These are phyloP conservation scores for Melinaea menophilus DNA, from an alignment of 2,888 invertebrate species.

Conservation along the genomic window DNA sequence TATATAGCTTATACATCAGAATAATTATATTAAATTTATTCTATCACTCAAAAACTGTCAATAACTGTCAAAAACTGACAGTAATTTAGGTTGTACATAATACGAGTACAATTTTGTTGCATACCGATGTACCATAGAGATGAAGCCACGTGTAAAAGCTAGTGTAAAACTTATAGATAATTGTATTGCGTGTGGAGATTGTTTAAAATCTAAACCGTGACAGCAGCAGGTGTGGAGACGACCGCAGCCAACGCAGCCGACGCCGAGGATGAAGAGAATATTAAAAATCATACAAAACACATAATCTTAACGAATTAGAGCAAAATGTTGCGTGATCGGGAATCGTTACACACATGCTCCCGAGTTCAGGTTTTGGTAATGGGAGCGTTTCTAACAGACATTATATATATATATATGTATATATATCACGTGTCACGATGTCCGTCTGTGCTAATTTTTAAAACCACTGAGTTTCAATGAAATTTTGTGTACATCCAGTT, in stretches of 20 bases:
- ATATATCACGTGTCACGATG: neutral
- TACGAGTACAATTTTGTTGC: too few species aligned
- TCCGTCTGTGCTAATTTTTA: too few species aligned
- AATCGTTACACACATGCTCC: slow-evolving; percentile 26
- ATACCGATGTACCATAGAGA: too few species aligned
- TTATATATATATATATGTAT: neutral
- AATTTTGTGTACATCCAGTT: too few species aligned
- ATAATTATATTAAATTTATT: too few species aligned
- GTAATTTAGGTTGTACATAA: too few species aligned
- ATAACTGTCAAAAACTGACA: too few species aligned
- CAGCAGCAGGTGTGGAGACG: slow-evolving; percentile 26
- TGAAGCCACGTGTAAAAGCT: too few species aligned
- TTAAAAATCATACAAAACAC: slow-evolving; percentile 19
- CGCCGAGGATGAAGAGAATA: slow-evolving; percentile 15
- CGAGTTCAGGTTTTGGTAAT: slow-evolving; percentile 11
- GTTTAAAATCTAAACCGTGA: slow-evolving; percentile 15
- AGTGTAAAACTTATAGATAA: too few species aligned
- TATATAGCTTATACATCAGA: too few species aligned
- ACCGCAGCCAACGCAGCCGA: slow-evolving; percentile 20
- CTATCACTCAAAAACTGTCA: too few species aligned
- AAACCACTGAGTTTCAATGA: too few species aligned
- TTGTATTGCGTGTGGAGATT: slow-evolving; percentile 22
- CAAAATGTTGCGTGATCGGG: slow-evolving; percentile 28
- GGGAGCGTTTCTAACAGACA: slow-evolving; percentile 9
- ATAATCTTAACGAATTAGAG: slow-evolving; percentile 22